Base-by-base conservation (phyloP, 2,888 invertebrate genomes). In the Epirrhoe tristata region DNA sequence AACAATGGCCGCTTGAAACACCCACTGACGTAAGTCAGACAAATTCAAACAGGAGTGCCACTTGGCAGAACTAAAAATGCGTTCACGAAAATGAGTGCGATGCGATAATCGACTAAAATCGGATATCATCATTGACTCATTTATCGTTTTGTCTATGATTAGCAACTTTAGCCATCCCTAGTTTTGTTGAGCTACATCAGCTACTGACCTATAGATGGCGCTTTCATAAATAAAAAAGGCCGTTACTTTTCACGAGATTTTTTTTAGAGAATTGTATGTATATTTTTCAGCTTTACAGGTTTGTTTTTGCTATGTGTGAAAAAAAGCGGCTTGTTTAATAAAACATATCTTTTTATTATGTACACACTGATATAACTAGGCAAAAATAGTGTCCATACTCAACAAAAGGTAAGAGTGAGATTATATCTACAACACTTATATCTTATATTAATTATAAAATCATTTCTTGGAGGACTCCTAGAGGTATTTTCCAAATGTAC, bases 401-500 rank as follows among this genome's bases (percentile, higher is more conserved):
- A 70, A 72, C 68, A 65, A 61, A 65, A 59, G 36, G 32, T 58
- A 54, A 62, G 61, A 7, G 58, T 67, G 70, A 70, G 66, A 71
- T 72, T 70, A 67, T 69, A 74, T 70, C 68, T 73, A 73, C 66
- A 73, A 67, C 54, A 66, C 43, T 67, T 65, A 50, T 58, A 12
- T 12, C 12, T 6, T 73, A 77, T 77, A n/a, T n/a, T n/a, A n/a
- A n/a, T 88, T 80, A 93, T 78, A 93, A 87, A 84, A 93, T 90
- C 93, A 93, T 93, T 77, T 93, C 93, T 82, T 91, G 84, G 61
- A 91, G 72, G 80, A 93, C 87, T 75, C 80, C 84, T 67, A 87
- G 77, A 61, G 96, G 96, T 88, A 96, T 94, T 80, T 95, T 94
- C 94, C 95, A 94, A 77, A 95, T 94, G 79, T 95, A 95, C 83